These are phyloP conservation scores for Spodoptera exigua DNA, from an alignment of 2,888 invertebrate genomes.

Conservation along the genomic window DNA sequence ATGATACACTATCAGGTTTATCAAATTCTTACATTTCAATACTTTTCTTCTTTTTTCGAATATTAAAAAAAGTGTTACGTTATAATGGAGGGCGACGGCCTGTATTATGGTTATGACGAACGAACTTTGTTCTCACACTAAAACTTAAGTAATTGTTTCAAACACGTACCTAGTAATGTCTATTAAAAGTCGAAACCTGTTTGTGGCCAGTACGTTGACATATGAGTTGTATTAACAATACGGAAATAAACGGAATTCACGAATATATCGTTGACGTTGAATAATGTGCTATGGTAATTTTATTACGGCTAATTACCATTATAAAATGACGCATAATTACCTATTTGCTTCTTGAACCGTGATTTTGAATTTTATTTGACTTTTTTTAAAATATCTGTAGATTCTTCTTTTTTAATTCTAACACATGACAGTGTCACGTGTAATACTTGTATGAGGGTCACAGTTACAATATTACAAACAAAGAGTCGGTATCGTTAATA, in stretches of 20 bases:
- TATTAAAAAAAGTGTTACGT: slow-evolving; percentile 54
- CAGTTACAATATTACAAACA: slow-evolving; percentile 18
- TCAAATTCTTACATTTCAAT: slow-evolving; percentile 18
- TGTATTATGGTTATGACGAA: slow-evolving; percentile 59
- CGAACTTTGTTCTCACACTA: slow-evolving; percentile 73
- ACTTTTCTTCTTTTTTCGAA: slow-evolving; percentile 30
- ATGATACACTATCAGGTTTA: slow-evolving; percentile 23
- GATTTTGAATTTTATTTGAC: slow-evolving; percentile 1
- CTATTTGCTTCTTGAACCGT: slow-evolving; percentile 10
- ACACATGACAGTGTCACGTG: background rate
- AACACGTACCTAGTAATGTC: slow-evolving; percentile 62
- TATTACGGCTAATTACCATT: slow-evolving; percentile 28
- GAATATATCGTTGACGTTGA: slow-evolving; percentile 33
- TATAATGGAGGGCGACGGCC: slow-evolving; percentile 64
- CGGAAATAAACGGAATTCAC: slow-evolving; percentile 48
- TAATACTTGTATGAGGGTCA: slow-evolving; percentile 25
- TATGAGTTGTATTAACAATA: slow-evolving; percentile 45
- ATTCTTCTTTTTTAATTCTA: background rate
- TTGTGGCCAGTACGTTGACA: slow-evolving; percentile 62
- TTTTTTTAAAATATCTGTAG: slow-evolving; percentile 1
- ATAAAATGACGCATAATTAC: slow-evolving; percentile 19
- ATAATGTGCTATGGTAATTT: slow-evolving; percentile 31
- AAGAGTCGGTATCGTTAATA: slow-evolving; percentile 1
- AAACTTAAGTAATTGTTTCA: slow-evolving; percentile 72
- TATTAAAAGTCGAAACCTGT: slow-evolving; percentile 69